These are phyloP conservation scores for Armadillidium nasatum DNA, from an alignment of 1,140 invertebrate genomes.

Conservation along the genomic window DNA sequence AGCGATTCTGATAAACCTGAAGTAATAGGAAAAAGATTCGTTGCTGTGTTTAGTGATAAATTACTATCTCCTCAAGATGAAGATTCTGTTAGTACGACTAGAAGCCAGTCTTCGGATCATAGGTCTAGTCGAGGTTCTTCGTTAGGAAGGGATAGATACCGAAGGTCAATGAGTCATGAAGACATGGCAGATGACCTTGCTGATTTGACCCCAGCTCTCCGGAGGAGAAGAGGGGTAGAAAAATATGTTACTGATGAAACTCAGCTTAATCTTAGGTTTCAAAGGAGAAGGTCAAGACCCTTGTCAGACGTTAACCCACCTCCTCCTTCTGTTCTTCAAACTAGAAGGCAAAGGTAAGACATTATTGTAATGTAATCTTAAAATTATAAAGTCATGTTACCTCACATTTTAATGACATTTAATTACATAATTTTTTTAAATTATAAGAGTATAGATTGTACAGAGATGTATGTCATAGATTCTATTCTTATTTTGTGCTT, in stretches of 20 bases:
- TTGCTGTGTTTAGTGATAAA: slow-evolving; percentile 33
- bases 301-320: slow-evolving; percentile 43
- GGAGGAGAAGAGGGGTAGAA: slow-evolving; percentile 61
- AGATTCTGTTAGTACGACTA: slow-evolving; percentile 38
- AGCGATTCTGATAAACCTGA: slow-evolving; percentile 35
- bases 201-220: slow-evolving; percentile 60
- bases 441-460: too few relatives aligned
- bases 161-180: slow-evolving; percentile 40
- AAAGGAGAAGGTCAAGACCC: slow-evolving; percentile 56
- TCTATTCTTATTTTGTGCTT: too few relatives aligned
- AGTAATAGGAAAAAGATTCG: slow-evolving; percentile 33
- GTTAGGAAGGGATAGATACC: slow-evolving; percentile 1
- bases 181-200: slow-evolving; percentile 43
- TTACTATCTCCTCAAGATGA: slow-evolving; percentile 37
- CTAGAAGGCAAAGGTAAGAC: slow-evolving; percentile 37
- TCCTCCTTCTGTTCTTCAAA: slow-evolving; percentile 37
- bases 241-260: slow-evolving; percentile 70
- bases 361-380: slow-evolving; percentile 10
- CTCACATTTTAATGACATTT: too few relatives aligned
- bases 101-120: slow-evolving; percentile 30
- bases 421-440: too few relatives aligned
- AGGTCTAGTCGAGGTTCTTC: slow-evolving; percentile 2
- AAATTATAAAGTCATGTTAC: slow-evolving; percentile 1
- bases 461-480: too few relatives aligned
- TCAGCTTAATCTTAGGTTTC: slow-evolving; percentile 67